A percentile compares a stretch with the other conserved stretches of the same genome.
Conservation (phyloP, 53 echinoderm and acorn worm species). For the Echinarachnius parma region DNA sequence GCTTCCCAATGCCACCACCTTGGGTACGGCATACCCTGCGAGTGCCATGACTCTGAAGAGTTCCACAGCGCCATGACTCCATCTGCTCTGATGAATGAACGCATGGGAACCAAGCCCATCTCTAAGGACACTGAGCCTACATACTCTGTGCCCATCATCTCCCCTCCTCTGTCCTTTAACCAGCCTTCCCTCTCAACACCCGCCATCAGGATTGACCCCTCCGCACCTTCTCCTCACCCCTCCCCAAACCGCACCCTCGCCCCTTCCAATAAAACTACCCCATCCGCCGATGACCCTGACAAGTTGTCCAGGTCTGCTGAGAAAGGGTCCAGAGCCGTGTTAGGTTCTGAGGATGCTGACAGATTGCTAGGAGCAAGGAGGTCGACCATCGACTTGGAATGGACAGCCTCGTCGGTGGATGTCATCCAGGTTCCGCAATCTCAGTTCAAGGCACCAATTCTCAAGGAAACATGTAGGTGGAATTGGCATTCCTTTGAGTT, state of each 20-base stretch:
- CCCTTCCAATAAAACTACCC: no score
- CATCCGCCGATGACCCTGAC: no score
- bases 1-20: constrained; percentile 24
- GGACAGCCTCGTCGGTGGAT: constrained; percentile 7
- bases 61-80: background rate
- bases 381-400: constrained; percentile 27
- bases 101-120: background rate
- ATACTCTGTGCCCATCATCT: background rate
- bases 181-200: background rate
- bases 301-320: constrained; percentile 8
- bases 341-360: constrained; percentile 20
- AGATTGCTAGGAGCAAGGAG: constrained; percentile 16
- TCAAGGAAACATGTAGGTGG: constrained; percentile 34
- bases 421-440: constrained; percentile 6
- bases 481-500: no score
- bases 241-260: no score
- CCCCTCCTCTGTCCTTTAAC: background rate
- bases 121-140: background rate
- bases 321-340: constrained; percentile 11
- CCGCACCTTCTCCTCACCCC: background rate
- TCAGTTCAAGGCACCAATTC: background rate
- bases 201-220: constrained; percentile 12
- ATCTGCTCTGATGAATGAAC: no score
- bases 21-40: constrained; percentile 14
- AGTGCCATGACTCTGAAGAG: constrained; percentile 31